phyloP scores from a whole-genome alignment of 92 coral and sea anemone genomes.

The Parazoanthus swiftii region DNA sequence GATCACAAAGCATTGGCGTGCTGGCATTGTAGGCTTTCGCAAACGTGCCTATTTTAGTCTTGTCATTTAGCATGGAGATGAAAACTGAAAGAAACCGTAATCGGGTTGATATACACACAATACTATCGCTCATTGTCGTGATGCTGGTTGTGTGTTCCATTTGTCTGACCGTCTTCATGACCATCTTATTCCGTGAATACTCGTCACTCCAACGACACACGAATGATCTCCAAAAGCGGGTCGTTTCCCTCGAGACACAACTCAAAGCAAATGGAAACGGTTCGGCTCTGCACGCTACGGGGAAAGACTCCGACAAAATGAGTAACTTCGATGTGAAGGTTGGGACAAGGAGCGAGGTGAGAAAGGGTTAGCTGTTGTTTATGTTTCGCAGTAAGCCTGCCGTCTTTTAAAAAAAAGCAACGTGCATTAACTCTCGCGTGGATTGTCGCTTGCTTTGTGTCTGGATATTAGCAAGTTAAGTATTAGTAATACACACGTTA shows the following conservation, averaged over 20 bases:
- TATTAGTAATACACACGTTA: background rate
- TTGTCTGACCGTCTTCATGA: constrained; percentile 56
- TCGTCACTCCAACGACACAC: constrained; percentile 55
- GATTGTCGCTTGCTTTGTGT: background rate
- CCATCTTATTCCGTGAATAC: constrained; percentile 62
- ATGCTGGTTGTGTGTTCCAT: constrained; percentile 64
- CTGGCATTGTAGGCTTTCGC: background rate
- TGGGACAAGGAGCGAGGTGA: constrained; percentile 1
- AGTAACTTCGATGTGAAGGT: background rate
- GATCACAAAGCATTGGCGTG: constrained; percentile 34
- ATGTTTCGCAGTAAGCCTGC: background rate
- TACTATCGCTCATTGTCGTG: constrained; percentile 41
- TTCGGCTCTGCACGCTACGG: background rate
- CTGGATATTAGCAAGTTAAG: background rate
- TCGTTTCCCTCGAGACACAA: constrained; percentile 51
- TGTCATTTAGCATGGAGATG: constrained; percentile 8
- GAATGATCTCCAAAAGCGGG: constrained; percentile 57
- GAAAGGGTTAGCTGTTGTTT: background rate
- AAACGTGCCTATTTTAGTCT: background rate
- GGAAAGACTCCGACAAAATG: background rate
- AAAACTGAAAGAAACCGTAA: background rate
- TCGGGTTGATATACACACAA: background rate
- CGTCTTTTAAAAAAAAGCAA: background rate
- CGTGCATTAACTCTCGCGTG: background rate
- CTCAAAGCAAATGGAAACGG: background rate